phyloP scores from a whole-genome alignment of 2,797 vertebrate genomes.

The Dipus sagitta region DNA sequence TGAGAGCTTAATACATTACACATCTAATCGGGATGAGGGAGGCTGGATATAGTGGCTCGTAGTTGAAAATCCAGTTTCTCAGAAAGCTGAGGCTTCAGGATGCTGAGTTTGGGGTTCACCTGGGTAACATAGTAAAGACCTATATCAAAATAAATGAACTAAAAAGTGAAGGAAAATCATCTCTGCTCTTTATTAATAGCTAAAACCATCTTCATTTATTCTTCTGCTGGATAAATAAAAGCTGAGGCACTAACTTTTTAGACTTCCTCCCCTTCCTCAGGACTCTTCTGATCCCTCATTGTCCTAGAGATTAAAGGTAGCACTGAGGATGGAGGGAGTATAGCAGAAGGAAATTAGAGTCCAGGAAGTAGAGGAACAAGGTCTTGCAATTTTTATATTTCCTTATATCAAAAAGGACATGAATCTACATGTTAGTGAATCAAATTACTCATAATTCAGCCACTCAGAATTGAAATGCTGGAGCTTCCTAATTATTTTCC shows the following conservation, averaged over 20 bases:
- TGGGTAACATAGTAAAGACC: background rate
- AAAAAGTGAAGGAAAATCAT: background rate
- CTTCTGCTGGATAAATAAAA: background rate
- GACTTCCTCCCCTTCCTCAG: background rate
- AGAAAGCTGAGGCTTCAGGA: background rate
- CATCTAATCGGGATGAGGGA: background rate
- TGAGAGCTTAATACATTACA: background rate
- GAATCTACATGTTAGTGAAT: background rate
- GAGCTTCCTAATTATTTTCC: background rate
- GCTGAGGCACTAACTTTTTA: background rate
- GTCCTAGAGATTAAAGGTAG: background rate
- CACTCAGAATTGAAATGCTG: background rate
- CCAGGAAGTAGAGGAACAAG: too few relatives aligned
- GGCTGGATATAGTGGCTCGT: background rate
- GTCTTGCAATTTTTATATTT: background rate
- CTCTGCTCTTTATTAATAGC: background rate
- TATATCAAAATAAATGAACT: background rate
- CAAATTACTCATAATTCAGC: constrained; percentile 41
- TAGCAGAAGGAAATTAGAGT: too few relatives aligned
- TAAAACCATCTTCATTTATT: background rate
- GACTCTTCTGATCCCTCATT: background rate
- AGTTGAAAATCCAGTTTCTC: background rate
- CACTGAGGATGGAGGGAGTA: background rate
- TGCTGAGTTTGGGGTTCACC: background rate
- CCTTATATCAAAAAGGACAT: background rate